Conservation (phyloP, 2,113 vertebrate genomes). For the Ceyx margarethae region DNA sequence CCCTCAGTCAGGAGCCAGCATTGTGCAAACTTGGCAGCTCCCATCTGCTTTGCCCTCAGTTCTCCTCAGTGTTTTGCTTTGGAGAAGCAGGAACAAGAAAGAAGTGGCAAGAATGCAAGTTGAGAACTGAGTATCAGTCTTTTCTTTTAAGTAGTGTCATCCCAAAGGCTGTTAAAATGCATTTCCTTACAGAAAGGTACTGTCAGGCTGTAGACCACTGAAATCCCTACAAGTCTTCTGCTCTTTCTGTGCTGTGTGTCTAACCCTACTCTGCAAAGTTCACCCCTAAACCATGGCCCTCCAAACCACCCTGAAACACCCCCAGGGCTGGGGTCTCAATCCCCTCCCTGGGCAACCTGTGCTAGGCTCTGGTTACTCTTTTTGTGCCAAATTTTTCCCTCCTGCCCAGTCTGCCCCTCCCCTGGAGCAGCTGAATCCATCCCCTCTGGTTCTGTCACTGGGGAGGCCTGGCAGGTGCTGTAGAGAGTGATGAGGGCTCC, state of each 20-base stretch:
- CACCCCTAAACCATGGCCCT: no score
- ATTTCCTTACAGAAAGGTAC: neutral
- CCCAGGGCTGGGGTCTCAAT: no score
- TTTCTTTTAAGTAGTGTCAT: neutral
- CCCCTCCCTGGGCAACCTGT: no score
- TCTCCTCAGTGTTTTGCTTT: slow-evolving; percentile 7
- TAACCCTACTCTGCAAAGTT: no score
- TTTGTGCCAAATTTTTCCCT: no score
- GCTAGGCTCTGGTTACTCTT: no score
- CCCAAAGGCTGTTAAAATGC: neutral
- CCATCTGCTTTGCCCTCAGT: slow-evolving; percentile 11
- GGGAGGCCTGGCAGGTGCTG: no score
- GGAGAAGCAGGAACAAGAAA: neutral
- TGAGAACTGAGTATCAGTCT: neutral
- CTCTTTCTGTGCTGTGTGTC: neutral
- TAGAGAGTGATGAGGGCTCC: no score
- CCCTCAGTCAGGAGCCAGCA: neutral
- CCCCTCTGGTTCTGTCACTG: no score
- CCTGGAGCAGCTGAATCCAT: no score
- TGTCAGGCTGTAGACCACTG: neutral
- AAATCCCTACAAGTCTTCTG: neutral
- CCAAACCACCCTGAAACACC: no score
- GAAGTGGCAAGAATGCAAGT: neutral
- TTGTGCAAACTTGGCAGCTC: slow-evolving; percentile 20
- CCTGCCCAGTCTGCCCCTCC: no score